Evolutionary conservation across 1,140 invertebrate genomes (phyloP), one percentile per base, ranked within the genome.

Genomic region (Dinoponera quadriceps): DNA sequence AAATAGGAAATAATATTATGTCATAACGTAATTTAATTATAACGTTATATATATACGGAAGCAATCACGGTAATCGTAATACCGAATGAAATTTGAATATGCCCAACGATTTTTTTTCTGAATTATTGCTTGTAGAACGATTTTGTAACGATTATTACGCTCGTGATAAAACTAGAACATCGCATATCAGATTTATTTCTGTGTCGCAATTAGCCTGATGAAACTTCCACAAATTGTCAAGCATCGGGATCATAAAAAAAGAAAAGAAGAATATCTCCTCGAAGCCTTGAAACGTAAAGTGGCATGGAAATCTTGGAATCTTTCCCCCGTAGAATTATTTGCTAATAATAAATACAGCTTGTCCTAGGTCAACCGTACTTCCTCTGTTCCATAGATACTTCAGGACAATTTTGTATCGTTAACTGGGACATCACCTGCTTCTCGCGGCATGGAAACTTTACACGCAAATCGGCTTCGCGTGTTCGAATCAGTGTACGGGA

Each of bases 131-230:
- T 18, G 60, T 20, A 65, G 38, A 9, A 54, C 13, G 2, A 65
- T 66, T 68, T 68, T 68, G 25, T n/a, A 77, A 38, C 33, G 27
- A 78, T 66, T 38, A 3, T 63, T 49, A 27, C 18, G 14, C 27
- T 22, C 16, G 3, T 55, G 11, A n/a, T n/a, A 16, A 16, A 66
- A 25, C n/a, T 54, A 66, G 22, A 3, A 1, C 3, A 3, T 13
- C 33, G 18, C n/a, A n/a, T n/a, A n/a, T 44, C 18, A 18, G 13
- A 20, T 29, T 74, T 54, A 33, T 22, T 27, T 9, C 14, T 14
- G 1, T 29, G 38, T 54, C 29, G 5, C 11, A 33, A 68, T 38
- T 55, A 44, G 55, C 0, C 29, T 7, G 13, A 14, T 66, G 22
- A 38, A 55, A 66, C 25, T n/a, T 44, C 20, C 9, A 55, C 33